Evolutionary conservation across 1,140 invertebrate genomes (phyloP), one percentile per base, ranked within the genome.

Genomic region (Leptinotarsa undecemlineata): DNA sequence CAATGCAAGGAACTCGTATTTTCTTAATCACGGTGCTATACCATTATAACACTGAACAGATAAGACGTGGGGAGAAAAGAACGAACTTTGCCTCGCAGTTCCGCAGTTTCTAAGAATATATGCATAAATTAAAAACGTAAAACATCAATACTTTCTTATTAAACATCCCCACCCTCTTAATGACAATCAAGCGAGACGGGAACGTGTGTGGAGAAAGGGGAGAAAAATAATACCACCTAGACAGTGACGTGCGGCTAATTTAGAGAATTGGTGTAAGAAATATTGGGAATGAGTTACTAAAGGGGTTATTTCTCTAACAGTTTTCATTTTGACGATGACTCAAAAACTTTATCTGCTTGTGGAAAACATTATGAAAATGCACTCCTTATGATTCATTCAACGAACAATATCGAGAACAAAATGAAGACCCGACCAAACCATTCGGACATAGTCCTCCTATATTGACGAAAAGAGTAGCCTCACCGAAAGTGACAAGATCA

Each of bases 141-240:
- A 84, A 84, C 83, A 84, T 84, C 83, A 84, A 84, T 84, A 84
- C 83, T 84, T 84, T 81, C 83, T 84, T 84, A 84, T 84, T 84
- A 84, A 84, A 84, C 83, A 81, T 82, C 82, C 80, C 79, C 80
- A 23, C 62, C 61, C 61, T 48, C 61, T 72, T 84, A 84, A 84
- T 84, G 83, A 84, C 83, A 84, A 84, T 84, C 83, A 83, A 81
- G 81, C 79, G 71, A 23, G 42, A 19, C 60, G 62, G 71, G 47
- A 67, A 51, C 61, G 61, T 64, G 63, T 72, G 71, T 67, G 71
- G 71, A 72, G 63, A 72, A 72, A 72, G 51, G 71, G 71, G 71
- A 72, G 33, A 72, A 72, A 72, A 72, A 72, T 72, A 72, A 71
- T 61, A 71, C 57, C 20, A 57, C 19, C 20, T 33, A 57, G 17